phyloP scores from a whole-genome alignment of 1,140 invertebrate species.

The Zophobas atratus region DNA sequence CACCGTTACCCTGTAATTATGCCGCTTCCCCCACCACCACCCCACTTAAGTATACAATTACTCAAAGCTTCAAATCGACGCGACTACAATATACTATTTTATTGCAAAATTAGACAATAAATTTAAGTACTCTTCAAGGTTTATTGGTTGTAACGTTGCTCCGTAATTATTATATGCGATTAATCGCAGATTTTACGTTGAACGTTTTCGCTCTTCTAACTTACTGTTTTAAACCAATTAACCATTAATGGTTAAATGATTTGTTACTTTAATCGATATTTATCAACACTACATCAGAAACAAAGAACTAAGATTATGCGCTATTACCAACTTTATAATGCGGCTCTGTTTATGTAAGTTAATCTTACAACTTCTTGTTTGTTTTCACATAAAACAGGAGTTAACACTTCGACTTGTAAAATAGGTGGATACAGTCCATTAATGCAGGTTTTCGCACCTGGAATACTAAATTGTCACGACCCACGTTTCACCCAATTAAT shows the following conservation, averaged over 20 bases:
- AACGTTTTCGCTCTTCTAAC: conserved; percentile 17
- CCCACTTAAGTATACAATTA: neutral
- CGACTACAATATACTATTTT: neutral
- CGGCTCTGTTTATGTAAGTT: too few relatives aligned
- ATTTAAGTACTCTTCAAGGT: conserved; percentile 35
- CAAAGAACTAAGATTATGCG: too few relatives aligned
- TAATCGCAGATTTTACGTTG: conserved; percentile 14
- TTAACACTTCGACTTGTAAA: neutral
- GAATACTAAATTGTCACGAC: neutral
- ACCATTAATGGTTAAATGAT: conserved; percentile 34
- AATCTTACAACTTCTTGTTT: neutral
- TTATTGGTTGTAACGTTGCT: conserved; percentile 34
- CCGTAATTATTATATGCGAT: conserved; percentile 21
- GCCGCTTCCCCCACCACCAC: neutral
- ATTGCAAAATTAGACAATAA: conserved; percentile 36
- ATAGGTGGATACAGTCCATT: neutral
- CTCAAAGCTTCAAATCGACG: neutral
- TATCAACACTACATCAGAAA: neutral
- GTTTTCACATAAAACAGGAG: neutral
- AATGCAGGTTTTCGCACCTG: neutral
- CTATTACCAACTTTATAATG: too few relatives aligned
- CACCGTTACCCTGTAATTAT: neutral
- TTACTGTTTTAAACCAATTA: conserved; percentile 28
- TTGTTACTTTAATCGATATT: conserved; percentile 25
- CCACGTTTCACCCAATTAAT: too few relatives aligned